Conservation (phyloP, 2,888 invertebrate species). For the Spisula solida region DNA sequence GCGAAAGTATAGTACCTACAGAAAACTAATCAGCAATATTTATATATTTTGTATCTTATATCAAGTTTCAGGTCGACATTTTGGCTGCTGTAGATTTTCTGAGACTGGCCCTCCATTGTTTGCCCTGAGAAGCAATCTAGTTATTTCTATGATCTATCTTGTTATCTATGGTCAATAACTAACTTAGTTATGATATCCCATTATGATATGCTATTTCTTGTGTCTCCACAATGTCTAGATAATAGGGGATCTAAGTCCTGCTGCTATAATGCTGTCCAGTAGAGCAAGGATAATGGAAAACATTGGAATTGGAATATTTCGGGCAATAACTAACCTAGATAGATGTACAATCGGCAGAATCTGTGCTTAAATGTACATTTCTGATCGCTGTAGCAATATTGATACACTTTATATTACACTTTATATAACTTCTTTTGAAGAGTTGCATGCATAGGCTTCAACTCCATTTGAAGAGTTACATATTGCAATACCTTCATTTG, state of each 20-base stretch:
- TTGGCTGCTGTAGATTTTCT: not conserved
- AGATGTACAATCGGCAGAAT: not conserved
- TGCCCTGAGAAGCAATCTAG: not conserved
- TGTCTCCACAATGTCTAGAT: conserved; percentile 19
- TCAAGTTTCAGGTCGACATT: too few relatives aligned
- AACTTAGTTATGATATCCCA: not conserved
- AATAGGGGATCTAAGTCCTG: not conserved
- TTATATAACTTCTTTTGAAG: not conserved
- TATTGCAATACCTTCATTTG: not conserved
- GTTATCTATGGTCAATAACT: conserved; percentile 21
- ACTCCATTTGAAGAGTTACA: conserved; percentile 6
- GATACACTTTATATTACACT: not conserved
- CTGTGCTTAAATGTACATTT: not conserved
- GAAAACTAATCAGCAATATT: too few relatives aligned
- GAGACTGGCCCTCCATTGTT: not conserved
- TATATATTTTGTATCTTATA: too few relatives aligned
- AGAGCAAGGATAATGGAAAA: conserved; percentile 10
- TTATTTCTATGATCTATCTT: conserved; percentile 19
- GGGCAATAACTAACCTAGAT: not conserved
- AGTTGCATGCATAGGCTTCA: not conserved
- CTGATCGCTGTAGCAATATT: not conserved
- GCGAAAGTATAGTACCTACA: too few relatives aligned
- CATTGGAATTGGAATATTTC: not conserved
- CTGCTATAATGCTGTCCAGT: not conserved
- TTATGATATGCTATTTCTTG: conserved; percentile 18